phyloP scores from a whole-genome alignment of 2,888 invertebrate species.

The Drosophila mulleri region DNA sequence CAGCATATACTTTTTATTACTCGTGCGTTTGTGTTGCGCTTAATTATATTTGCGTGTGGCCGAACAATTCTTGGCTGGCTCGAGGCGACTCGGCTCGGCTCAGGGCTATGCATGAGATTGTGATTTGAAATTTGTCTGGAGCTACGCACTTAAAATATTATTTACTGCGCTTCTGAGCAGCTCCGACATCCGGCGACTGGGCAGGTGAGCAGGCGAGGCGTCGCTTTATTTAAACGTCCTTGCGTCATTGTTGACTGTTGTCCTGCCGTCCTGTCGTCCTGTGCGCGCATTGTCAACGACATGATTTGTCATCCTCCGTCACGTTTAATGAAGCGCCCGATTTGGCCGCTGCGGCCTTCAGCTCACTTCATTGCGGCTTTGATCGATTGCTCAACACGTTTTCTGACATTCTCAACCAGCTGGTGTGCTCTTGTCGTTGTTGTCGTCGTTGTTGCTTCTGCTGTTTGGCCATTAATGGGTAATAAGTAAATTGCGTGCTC shows the following conservation, averaged over 20 bases:
- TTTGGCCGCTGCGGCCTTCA: conserved; percentile 38
- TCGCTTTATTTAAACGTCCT: conserved; percentile 55
- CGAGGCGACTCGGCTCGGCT: not conserved
- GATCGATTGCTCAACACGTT: conserved; percentile 80
- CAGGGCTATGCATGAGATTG: conserved; percentile 38
- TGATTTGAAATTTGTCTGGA: conserved; percentile 28
- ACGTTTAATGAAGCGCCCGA: conserved; percentile 61
- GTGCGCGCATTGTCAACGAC: conserved; percentile 70
- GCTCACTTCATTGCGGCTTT: conserved; percentile 50
- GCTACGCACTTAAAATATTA: conserved; percentile 59
- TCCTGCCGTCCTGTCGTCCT: conserved; percentile 30
- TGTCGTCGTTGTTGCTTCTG: conserved; percentile 42
- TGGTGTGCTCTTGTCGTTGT: conserved; percentile 27
- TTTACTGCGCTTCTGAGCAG: conserved; percentile 38
- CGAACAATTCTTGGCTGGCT: conserved; percentile 45
- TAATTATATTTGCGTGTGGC: conserved; percentile 83
- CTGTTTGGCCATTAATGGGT: conserved; percentile 76
- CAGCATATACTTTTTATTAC: conserved; percentile 38
- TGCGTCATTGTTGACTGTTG: conserved; percentile 63
- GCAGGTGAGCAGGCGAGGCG: conserved; percentile 20
- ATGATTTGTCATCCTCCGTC: conserved; percentile 77
- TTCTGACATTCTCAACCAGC: conserved; percentile 38
- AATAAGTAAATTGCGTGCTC: conserved; percentile 82
- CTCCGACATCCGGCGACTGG: conserved; percentile 14
- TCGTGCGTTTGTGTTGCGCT: conserved; percentile 63